Conservation (phyloP, 2,797 vertebrate species). For the Gorsachius magnificus region DNA sequence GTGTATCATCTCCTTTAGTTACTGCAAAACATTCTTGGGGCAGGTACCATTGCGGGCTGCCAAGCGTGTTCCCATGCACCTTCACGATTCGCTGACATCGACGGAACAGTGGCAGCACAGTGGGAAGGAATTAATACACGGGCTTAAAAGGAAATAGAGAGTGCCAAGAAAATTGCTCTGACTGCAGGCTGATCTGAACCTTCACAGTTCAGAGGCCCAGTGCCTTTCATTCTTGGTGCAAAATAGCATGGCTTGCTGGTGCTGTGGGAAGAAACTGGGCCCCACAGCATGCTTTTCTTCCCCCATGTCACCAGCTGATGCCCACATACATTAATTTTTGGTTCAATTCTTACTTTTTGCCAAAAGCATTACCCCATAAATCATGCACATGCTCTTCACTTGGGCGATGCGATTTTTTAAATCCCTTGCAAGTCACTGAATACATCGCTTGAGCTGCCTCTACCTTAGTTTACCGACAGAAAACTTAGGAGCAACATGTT, state of each 20-base stretch:
- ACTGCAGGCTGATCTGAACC: not conserved
- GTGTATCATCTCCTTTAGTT: conserved; percentile 8
- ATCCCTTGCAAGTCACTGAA: not conserved
- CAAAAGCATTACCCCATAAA: not conserved
- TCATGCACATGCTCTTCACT: not conserved
- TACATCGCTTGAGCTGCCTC: not conserved
- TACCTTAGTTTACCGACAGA: not conserved
- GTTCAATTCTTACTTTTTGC: not conserved
- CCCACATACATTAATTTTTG: not conserved
- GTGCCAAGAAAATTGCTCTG: conserved; percentile 19
- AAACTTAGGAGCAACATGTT: not conserved
- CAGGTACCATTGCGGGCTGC: not conserved
- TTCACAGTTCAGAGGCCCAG: not conserved
- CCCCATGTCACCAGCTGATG: not conserved
- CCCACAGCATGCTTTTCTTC: not conserved
- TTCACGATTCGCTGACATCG: not conserved
- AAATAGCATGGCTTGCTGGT: not conserved
- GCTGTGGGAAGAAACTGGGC: not conserved
- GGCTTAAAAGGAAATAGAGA: not conserved
- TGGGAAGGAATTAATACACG: conserved; percentile 37
- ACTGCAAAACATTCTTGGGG: conserved; percentile 44
- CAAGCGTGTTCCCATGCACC: conserved; percentile 22
- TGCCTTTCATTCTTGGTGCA: not conserved
- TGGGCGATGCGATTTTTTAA: not conserved
- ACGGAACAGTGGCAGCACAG: conserved; percentile 34